Evolutionary conservation across 2,113 vertebrate species (phyloP), one percentile per base, ranked within the genome.

Genomic region (Psittacus erithacus): DNA sequence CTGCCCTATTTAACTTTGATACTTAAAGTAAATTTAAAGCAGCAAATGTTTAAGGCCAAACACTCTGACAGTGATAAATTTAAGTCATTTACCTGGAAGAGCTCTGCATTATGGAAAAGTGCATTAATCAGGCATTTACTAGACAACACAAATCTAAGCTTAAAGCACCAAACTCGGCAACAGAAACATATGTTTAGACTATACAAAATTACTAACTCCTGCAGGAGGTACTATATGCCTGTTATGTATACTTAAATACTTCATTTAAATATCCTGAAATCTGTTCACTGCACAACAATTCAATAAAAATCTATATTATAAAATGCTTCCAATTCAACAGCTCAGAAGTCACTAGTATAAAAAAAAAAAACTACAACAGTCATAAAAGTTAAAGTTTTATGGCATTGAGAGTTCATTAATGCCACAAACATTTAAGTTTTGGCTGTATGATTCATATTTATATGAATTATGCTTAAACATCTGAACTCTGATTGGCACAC

Each of bases 171-270:
- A 71, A 82, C 3, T 59, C 2, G 2, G 6, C n/a, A 82, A 55
- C 39, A 88, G n/a, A 76, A 82, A 65, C 4, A 0, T 10, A 0
- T 10, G 39, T n/a, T 78, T 43, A 65, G 4, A 38, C 15, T 38
- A 33, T 1, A 55, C 33, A 25, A 67, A 65, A 63, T 77, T 8
- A 39, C 15, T 80, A 46, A 55, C 6, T 47, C 29, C 60, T 49
- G 3, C 41, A 77, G 7, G 4, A 62, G 7, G 5, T 11, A 2
- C 11, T n/a, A 41, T 10, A 63, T n/a, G 10, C 2, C 11, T 10
- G 2, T 33, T 47, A 71, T 1, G 8, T 5, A 83, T 28, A 76
- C 11, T 31, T 29, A 27, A n/a, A 3, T 23, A 43, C 3, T 53
- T 76, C 1, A 53, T 69, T 38, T 41, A 47, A 63, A 2, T 47